These are phyloP conservation scores for Phocoena phocoena DNA, from an alignment of 2,113 vertebrate genomes.

Conservation along the genomic window DNA sequence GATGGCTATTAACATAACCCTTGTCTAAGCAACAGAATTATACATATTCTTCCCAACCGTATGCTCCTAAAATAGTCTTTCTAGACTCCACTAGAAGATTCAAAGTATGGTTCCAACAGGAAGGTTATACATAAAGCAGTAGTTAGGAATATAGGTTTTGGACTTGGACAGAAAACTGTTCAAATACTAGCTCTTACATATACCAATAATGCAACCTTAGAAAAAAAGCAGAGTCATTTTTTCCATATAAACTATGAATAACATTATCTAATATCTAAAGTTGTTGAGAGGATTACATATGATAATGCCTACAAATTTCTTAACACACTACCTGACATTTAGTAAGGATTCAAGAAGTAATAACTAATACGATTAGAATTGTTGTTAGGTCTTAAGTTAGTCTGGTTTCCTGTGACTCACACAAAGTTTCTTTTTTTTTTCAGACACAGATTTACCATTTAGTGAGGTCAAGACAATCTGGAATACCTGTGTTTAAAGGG, in stretches of 20 bases:
- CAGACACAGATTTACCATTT: background rate
- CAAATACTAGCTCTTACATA: background rate
- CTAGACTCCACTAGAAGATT: background rate
- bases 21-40: background rate
- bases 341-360: constrained; percentile 34
- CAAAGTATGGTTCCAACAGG: background rate
- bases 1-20: constrained; percentile 46
- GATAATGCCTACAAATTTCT: background rate
- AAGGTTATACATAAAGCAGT: background rate
- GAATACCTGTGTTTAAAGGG: background rate
- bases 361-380: background rate
- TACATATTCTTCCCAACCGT: background rate
- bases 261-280: background rate
- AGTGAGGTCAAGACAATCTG: background rate
- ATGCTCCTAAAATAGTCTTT: background rate
- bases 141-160: background rate
- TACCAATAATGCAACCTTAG: background rate
- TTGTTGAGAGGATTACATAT: background rate
- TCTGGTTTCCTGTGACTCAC: background rate
- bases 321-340: background rate
- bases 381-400: background rate
- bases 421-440: background rate
- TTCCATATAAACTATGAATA: background rate
- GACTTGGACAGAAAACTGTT: background rate
- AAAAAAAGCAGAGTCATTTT: background rate